Evolutionary conservation across 2,888 invertebrate species (phyloP).

Genomic region (Stenodema calcarata): DNA sequence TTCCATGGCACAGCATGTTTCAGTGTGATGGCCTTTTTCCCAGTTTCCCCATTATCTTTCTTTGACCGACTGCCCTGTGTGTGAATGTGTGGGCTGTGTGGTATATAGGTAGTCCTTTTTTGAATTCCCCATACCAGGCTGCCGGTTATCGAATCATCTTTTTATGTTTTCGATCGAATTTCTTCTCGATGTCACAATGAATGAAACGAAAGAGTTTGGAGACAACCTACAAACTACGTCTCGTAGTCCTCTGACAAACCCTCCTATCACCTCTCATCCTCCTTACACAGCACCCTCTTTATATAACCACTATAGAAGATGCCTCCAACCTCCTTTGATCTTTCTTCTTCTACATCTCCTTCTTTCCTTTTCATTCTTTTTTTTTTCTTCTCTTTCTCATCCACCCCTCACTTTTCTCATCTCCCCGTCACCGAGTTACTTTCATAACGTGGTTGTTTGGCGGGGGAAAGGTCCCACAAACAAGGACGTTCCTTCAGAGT

Average conservation of each 20-base stretch:
- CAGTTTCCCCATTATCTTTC: too few relatives aligned
- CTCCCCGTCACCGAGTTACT: not conserved
- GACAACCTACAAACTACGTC: not conserved
- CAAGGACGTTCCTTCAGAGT: not conserved
- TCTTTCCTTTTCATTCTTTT: not conserved
- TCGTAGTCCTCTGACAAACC: not conserved
- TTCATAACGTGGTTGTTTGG: constrained; percentile 22
- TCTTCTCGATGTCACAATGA: not conserved
- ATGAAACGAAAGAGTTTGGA: not conserved
- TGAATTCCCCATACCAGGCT: too few relatives aligned
- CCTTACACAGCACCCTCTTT: not conserved
- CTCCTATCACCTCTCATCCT: too few relatives aligned
- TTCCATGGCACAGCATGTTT: too few relatives aligned
- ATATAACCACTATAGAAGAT: not conserved
- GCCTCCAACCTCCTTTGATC: not conserved
- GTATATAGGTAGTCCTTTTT: too few relatives aligned
- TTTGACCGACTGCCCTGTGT: too few relatives aligned
- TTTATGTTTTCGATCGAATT: too few relatives aligned
- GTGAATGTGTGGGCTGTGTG: too few relatives aligned
- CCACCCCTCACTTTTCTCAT: not conserved
- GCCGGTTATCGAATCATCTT: too few relatives aligned
- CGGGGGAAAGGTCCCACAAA: not conserved
- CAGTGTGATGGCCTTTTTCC: too few relatives aligned
- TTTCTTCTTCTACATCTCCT: not conserved
- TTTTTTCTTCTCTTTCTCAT: not conserved